phyloP scores from a whole-genome alignment of 2,888 invertebrate genomes.

The Stratiomys singularior region DNA sequence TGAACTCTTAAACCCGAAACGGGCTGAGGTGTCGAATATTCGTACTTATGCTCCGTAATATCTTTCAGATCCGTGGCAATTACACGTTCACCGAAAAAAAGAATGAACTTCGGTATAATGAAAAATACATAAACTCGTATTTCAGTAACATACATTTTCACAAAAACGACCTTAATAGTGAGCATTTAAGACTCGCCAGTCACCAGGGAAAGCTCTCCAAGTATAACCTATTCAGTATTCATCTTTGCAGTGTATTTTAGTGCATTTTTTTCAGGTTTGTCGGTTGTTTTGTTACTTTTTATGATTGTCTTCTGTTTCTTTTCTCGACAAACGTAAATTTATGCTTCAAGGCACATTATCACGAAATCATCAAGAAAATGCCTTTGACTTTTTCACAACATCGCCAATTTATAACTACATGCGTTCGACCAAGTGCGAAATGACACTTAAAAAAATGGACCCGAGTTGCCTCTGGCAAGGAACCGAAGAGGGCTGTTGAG shows the following conservation, averaged over 20 bases:
- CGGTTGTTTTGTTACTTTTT: conserved; percentile 6
- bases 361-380: conserved; percentile 26
- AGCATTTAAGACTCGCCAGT: conserved; percentile 33
- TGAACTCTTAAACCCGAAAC: not conserved
- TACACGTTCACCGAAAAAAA: not conserved
- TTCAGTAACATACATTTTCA: conserved; percentile 37
- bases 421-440: not conserved
- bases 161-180: conserved; percentile 41
- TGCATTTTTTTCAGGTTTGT: conserved; percentile 24
- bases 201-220: conserved; percentile 35
- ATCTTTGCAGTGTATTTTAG: conserved; percentile 4
- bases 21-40: not conserved
- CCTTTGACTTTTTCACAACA: conserved; percentile 2
- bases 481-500: not conserved
- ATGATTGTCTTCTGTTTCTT: not conserved
- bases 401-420: not conserved
- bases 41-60: not conserved
- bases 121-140: conserved; percentile 32
- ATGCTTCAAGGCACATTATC: conserved; percentile 17
- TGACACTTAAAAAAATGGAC: not conserved
- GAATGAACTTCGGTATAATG: not conserved
- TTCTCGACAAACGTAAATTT: not conserved
- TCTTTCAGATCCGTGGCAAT: not conserved
- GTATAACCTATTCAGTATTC: conserved; percentile 32
- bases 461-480: not conserved